These are phyloP conservation scores for Callaeas wilsoni DNA, from an alignment of 2,113 vertebrate genomes.

Conservation along the genomic window DNA sequence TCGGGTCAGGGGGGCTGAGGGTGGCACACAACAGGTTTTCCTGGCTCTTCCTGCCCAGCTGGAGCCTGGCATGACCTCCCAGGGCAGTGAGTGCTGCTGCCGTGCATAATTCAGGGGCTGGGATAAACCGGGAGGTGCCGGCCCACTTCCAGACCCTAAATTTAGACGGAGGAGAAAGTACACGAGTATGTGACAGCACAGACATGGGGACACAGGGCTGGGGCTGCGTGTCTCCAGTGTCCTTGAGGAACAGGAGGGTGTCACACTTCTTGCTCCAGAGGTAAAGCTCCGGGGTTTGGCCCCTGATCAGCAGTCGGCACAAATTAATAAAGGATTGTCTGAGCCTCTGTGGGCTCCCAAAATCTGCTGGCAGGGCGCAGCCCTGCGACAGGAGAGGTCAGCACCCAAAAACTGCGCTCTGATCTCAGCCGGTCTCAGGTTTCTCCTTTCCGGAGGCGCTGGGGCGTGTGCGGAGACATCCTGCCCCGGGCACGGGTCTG, in stretches of 20 bases:
- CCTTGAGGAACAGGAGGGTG: not conserved
- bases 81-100: accelerated
- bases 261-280: not conserved
- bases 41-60: not conserved
- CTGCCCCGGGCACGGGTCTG: not conserved
- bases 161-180: not conserved
- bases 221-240: not conserved
- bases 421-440: not conserved
- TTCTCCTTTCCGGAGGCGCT: not conserved
- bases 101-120: not conserved
- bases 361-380: not conserved
- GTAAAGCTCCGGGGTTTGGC: not conserved
- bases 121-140: not conserved
- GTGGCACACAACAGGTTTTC: not conserved
- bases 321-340: not conserved
- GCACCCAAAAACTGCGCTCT: not conserved
- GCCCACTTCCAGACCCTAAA: not conserved
- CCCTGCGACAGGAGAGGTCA: not conserved
- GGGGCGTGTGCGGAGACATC: not conserved
- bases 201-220: not conserved
- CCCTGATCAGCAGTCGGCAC: not conserved
- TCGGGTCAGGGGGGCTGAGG: accelerated
- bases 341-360: not conserved
- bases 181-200: not conserved
- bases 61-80: not conserved